Evolutionary conservation across 2,888 invertebrate genomes (phyloP).

Genomic region (Zaprionus bogoriensis): DNA sequence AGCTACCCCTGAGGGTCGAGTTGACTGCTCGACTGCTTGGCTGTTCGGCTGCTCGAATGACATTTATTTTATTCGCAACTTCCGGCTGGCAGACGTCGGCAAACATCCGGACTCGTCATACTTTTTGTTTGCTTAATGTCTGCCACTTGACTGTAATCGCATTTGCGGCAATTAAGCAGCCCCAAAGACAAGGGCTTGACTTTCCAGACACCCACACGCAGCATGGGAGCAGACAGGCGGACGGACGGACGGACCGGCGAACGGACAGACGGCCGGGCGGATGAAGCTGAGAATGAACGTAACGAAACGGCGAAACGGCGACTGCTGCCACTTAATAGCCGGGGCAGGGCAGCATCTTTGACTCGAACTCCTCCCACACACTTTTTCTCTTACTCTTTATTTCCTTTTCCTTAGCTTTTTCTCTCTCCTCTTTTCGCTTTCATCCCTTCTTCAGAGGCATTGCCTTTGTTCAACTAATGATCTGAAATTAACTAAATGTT

Average conservation of each 20-base stretch:
- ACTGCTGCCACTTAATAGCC: slow-evolving; percentile 56
- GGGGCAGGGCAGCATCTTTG: slow-evolving; percentile 54
- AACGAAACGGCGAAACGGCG: slow-evolving; percentile 20
- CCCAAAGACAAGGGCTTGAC: slow-evolving; percentile 66
- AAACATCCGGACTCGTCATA: slow-evolving; percentile 72
- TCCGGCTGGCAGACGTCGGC: slow-evolving; percentile 70
- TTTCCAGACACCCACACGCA: slow-evolving; percentile 45
- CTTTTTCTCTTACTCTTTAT: neutral
- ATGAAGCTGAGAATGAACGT: slow-evolving; percentile 15
- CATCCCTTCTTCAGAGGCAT: neutral
- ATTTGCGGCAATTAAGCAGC: slow-evolving; percentile 82
- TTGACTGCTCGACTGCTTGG: no score
- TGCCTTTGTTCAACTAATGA: slow-evolving; percentile 16
- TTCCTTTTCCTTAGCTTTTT: neutral
- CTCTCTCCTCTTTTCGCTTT: neutral
- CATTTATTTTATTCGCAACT: slow-evolving; percentile 76
- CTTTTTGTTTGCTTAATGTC: slow-evolving; percentile 76
- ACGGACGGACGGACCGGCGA: slow-evolving; percentile 8
- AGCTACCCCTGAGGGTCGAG: no score
- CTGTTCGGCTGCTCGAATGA: slow-evolving; percentile 47
- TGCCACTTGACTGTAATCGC: slow-evolving; percentile 81
- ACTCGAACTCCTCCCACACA: slow-evolving; percentile 20
- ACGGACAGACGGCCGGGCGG: slow-evolving; percentile 1
- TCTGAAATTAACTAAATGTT: slow-evolving; percentile 1
- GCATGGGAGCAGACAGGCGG: neutral